phyloP scores from a whole-genome alignment of 2,888 invertebrate genomes.

The Amblyjoppa fuscipennis region DNA sequence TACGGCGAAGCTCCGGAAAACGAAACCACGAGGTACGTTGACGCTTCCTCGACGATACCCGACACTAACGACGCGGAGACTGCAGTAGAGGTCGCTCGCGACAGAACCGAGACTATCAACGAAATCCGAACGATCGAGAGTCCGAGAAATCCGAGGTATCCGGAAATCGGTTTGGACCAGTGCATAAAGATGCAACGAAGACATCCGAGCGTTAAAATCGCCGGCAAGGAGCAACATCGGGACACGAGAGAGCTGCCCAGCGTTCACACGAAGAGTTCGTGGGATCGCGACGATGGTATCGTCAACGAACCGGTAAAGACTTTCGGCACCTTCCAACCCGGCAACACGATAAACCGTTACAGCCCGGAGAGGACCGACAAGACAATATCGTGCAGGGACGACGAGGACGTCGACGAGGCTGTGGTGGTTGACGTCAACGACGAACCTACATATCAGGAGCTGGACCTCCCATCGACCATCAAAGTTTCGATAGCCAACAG shows the following conservation, averaged over 20 bases:
- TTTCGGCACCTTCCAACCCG: conserved; percentile 74
- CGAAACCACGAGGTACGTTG: conserved; percentile 2
- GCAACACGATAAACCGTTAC: conserved; percentile 43
- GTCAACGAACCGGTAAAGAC: conserved; percentile 71
- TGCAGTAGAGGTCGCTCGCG: conserved; percentile 68
- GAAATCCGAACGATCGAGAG: conserved; percentile 72
- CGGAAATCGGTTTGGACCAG: conserved; percentile 74
- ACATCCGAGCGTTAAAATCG: conserved; percentile 67
- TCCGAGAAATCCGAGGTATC: conserved; percentile 68
- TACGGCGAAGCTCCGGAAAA: conserved; percentile 74
- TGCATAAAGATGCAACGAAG: conserved; percentile 72
- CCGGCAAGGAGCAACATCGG: conserved; percentile 55
- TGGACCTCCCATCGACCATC: conserved; percentile 52
- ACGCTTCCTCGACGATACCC: conserved; percentile 16
- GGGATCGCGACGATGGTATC: conserved; percentile 66
- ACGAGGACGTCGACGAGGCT: conserved; percentile 30
- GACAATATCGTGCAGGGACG: neutral
- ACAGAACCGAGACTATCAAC: conserved; percentile 73
- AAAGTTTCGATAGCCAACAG: conserved; percentile 57
- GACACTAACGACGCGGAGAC: conserved; percentile 56
- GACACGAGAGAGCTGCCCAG: conserved; percentile 56
- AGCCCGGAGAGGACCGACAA: conserved; percentile 25
- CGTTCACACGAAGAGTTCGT: conserved; percentile 55
- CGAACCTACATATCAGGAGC: conserved; percentile 63
- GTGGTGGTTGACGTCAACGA: conserved; percentile 45